These are phyloP conservation scores for Caenorhabditis becei DNA, from an alignment of 2,888 invertebrate genomes.

Conservation along the genomic window DNA sequence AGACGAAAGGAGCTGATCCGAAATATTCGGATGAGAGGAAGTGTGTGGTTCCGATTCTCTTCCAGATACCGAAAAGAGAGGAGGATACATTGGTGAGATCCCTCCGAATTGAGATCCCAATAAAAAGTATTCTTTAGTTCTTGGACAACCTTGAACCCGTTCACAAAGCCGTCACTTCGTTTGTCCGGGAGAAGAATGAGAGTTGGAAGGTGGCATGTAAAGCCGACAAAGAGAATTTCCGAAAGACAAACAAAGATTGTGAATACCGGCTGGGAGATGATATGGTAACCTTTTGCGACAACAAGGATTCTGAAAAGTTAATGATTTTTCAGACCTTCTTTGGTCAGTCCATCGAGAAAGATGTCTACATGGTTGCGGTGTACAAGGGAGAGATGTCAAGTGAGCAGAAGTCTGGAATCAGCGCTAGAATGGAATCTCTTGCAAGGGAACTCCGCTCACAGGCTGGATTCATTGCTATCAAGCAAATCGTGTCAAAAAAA, in stretches of 20 bases:
- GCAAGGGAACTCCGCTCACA: conserved; percentile 23
- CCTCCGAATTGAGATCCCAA: no score
- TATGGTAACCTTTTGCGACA: no score
- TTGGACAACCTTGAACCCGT: background rate
- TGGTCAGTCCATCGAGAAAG: conserved; percentile 47
- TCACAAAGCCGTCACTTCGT: conserved; percentile 14
- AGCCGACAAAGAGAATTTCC: conserved; percentile 16
- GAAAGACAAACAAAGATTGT: conserved; percentile 18
- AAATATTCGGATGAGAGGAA: background rate
- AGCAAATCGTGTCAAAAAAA: background rate
- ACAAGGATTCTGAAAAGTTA: background rate
- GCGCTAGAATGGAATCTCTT: background rate
- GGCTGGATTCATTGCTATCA: conserved; percentile 9
- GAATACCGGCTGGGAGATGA: conserved; percentile 1
- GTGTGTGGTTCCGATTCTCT: conserved; percentile 20
- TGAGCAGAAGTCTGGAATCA: background rate
- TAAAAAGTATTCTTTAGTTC: conserved; percentile 9
- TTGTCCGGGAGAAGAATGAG: conserved; percentile 18
- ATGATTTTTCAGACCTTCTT: conserved; percentile 34
- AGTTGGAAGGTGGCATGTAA: conserved; percentile 14
- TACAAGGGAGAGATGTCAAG: conserved; percentile 10
- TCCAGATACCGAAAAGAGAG: conserved; percentile 20
- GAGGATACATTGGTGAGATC: background rate
- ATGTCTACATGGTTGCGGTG: conserved; percentile 52
- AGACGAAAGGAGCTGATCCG: background rate